Percentiles rank a stretch among this genome's conserved stretches.
These are phyloP conservation scores for Plemyria rubiginata DNA, from an alignment of 2,888 invertebrate species.

Conservation along the genomic window DNA sequence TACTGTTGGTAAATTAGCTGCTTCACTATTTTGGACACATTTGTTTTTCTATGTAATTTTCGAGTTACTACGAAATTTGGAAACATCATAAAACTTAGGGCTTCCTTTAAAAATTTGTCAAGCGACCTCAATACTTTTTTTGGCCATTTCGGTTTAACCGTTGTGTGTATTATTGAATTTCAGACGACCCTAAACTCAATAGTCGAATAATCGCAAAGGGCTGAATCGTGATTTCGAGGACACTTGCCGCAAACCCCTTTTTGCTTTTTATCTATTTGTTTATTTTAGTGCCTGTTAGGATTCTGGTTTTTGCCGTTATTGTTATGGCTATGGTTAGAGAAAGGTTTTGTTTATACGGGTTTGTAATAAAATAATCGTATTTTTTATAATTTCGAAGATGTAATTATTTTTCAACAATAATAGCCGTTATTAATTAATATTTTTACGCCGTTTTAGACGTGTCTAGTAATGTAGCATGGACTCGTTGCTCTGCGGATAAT, in stretches of 20 bases:
- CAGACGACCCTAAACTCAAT: slow-evolving; percentile 48
- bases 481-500: no score
- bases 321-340: slow-evolving; percentile 33
- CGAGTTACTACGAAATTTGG: no score
- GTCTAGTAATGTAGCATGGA: no score
- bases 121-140: slow-evolving; percentile 45
- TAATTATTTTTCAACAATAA: not conserved
- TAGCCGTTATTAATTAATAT: no score
- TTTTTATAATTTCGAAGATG: not conserved
- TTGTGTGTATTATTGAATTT: slow-evolving; percentile 57
- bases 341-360: slow-evolving; percentile 23
- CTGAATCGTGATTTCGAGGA: slow-evolving; percentile 58
- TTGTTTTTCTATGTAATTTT: not conserved
- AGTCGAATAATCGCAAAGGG: slow-evolving; percentile 57
- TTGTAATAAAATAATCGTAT: slow-evolving; percentile 4
- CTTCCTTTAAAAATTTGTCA: slow-evolving; percentile 29
- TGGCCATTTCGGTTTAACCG: slow-evolving; percentile 48
- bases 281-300: slow-evolving; percentile 52
- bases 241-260: slow-evolving; percentile 54
- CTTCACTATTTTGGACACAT: not conserved
- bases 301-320: slow-evolving; percentile 43
- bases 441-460: no score
- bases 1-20: slow-evolving; percentile 13
- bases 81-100: no score
- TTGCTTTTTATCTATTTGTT: slow-evolving; percentile 58